These are phyloP conservation scores for Chelonus formosanus DNA, from an alignment of 2,888 invertebrate genomes.

Conservation along the genomic window DNA sequence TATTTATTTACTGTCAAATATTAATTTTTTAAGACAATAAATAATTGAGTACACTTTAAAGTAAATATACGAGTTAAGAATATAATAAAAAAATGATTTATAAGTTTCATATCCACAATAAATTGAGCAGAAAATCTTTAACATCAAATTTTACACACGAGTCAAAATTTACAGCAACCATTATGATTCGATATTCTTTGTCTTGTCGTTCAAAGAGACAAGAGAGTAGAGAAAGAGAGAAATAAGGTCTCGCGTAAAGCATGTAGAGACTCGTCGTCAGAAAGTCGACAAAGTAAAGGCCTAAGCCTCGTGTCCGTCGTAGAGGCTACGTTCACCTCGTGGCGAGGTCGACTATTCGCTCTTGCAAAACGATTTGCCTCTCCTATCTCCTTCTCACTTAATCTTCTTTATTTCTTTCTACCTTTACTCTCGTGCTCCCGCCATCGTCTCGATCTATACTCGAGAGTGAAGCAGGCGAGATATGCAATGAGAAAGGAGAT, in stretches of 20 bases:
- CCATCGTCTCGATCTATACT: neutral
- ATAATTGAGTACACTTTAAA: neutral
- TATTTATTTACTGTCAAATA: too few species aligned
- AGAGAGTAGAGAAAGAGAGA: constrained; percentile 11
- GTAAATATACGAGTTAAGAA: neutral
- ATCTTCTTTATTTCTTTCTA: constrained; percentile 36
- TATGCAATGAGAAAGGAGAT: constrained; percentile 25
- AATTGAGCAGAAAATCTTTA: constrained; percentile 22
- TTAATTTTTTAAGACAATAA: too few species aligned
- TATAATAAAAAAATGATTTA: too few species aligned
- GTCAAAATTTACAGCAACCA: constrained; percentile 58
- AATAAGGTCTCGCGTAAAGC: constrained; percentile 24
- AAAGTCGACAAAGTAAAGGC: constrained; percentile 17
- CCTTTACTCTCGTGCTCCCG: constrained; percentile 7
- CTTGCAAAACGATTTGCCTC: constrained; percentile 52
- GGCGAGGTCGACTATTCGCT: constrained; percentile 45
- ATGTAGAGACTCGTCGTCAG: constrained; percentile 28
- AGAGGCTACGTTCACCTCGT: constrained; percentile 39
- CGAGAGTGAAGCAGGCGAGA: constrained; percentile 3
- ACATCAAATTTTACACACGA: too few species aligned
- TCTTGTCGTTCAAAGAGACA: constrained; percentile 54
- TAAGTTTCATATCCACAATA: neutral
- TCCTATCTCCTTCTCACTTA: constrained; percentile 30
- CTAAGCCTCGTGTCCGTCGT: constrained; percentile 26
- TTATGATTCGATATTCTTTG: constrained; percentile 60